These are phyloP conservation scores for Rhopalosiphum padi DNA, from an alignment of 1,140 invertebrate species.

Conservation along the genomic window DNA sequence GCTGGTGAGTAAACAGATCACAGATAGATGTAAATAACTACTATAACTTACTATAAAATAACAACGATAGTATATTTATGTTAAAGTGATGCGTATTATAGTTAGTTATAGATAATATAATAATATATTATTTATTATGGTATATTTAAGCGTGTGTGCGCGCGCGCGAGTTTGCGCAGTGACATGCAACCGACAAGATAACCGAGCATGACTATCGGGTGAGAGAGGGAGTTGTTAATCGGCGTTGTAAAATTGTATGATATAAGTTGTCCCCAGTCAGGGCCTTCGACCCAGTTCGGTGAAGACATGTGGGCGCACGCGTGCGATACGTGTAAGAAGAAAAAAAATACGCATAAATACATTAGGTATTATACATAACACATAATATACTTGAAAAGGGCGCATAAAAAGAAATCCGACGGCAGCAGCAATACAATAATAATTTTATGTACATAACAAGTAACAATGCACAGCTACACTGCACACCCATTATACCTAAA, in stretches of 20 bases:
- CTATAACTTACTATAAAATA: no score
- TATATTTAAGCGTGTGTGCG: no score
- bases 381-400: background rate
- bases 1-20: background rate
- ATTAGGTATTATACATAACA: background rate
- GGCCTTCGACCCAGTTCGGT: background rate
- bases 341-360: background rate
- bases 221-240: background rate
- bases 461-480: background rate
- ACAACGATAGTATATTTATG: background rate
- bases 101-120: background rate
- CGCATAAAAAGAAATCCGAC: background rate
- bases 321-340: background rate
- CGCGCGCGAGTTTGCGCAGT: background rate
- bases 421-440: background rate
- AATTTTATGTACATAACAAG: background rate
- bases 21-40: background rate
- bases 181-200: background rate
- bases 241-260: background rate
- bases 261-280: background rate
- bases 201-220: background rate
- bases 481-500: background rate
- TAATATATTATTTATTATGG: no score
- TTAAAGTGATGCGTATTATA: background rate
- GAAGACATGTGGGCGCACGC: background rate